phyloP scores from a whole-genome alignment of 2,797 vertebrate species.

The Neostethus bicornis region DNA sequence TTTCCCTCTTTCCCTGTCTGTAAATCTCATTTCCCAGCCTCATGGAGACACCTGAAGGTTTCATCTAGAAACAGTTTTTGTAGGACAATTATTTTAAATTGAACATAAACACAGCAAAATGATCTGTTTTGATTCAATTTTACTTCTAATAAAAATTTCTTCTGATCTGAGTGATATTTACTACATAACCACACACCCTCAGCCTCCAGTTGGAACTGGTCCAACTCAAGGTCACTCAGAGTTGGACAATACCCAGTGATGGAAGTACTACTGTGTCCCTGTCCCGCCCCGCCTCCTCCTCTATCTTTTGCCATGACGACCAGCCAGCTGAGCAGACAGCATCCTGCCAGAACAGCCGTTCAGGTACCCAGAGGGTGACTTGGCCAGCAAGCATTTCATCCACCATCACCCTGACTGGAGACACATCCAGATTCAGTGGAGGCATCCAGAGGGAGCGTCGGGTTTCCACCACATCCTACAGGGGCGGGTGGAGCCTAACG shows the following conservation, averaged over 20 bases:
- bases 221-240: constrained; percentile 76
- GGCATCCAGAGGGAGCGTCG: constrained; percentile 27
- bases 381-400: constrained; percentile 10
- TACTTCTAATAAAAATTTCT: too few relatives aligned
- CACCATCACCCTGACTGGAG: neutral
- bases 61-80: neutral
- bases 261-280: constrained; percentile 38
- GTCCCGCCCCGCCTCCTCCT: constrained; percentile 35
- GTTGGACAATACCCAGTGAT: constrained; percentile 69
- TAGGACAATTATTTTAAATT: too few relatives aligned
- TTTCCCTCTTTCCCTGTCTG: neutral
- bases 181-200: neutral
- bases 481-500: constrained; percentile 22
- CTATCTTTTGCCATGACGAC: constrained; percentile 47
- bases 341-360: constrained; percentile 36
- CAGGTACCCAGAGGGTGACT: constrained; percentile 54
- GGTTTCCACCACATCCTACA: constrained; percentile 9
- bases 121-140: too few relatives aligned
- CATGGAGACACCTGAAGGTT: neutral
- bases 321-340: constrained; percentile 33
- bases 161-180: too few relatives aligned
- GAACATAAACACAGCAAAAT: too few relatives aligned
- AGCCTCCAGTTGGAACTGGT: constrained; percentile 66
- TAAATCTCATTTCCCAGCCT: neutral
- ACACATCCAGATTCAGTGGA: constrained; percentile 9